Conservation (phyloP, 1,140 invertebrate species). For the Drosophila simulans region DNA sequence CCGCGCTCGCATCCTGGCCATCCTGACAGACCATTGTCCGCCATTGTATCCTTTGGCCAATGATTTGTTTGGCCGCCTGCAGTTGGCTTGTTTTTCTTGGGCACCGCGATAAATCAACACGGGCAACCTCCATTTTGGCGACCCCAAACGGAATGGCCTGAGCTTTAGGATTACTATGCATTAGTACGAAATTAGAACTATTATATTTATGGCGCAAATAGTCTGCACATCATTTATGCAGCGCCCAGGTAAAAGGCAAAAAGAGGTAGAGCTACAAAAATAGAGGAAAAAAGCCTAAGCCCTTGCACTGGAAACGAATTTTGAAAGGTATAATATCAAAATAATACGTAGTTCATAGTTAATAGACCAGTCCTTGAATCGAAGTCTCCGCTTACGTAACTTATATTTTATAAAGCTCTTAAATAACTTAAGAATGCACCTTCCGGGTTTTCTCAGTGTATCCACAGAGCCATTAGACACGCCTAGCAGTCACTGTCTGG, state of each 20-base stretch:
- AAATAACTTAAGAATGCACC: too few species aligned
- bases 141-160: constrained; percentile 1
- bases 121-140: constrained; percentile 16
- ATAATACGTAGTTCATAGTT: too few species aligned
- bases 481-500: constrained; percentile 46
- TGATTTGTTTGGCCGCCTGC: constrained; percentile 61
- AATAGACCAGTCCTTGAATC: too few species aligned
- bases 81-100: constrained; percentile 20
- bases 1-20: constrained; percentile 22
- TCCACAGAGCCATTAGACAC: constrained; percentile 51
- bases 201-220: constrained; percentile 60
- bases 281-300: constrained; percentile 8
- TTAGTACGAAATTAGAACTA: constrained; percentile 58
- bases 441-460: constrained; percentile 8
- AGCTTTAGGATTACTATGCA: constrained; percentile 34
- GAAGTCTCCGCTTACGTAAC: too few species aligned
- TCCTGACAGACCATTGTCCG: constrained; percentile 27
- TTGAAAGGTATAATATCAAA: background rate
- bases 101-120: constrained; percentile 55
- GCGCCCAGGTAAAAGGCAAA: constrained; percentile 34
- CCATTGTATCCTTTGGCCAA: constrained; percentile 11
- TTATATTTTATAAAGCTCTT: too few species aligned
- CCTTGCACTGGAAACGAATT: background rate
- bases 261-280: background rate
- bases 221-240: constrained; percentile 34